Percentiles rank a stretch among this genome's conserved stretches.
These are phyloP conservation scores for Andricus quercusramuli DNA, from an alignment of 2,888 invertebrate genomes.

Conservation along the genomic window DNA sequence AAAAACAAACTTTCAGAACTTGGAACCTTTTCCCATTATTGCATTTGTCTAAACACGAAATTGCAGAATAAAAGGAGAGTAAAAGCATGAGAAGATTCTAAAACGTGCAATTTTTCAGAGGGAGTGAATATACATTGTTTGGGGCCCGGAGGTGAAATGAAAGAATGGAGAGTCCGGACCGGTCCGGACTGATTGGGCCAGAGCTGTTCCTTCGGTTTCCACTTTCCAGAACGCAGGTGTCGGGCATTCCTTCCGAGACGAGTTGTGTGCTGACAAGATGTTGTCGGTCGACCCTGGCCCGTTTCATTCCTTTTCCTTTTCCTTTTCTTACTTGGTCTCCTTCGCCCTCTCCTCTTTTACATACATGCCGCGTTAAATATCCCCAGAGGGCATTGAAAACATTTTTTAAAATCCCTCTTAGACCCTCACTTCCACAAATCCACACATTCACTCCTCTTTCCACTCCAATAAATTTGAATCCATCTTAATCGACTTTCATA, in stretches of 20 bases:
- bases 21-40: not conserved
- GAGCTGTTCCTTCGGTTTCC: not conserved
- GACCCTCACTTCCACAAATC: not conserved
- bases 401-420: conserved; percentile 9
- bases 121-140: conserved; percentile 28
- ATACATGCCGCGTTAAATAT: conserved; percentile 37
- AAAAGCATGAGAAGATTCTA: not conserved
- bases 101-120: conserved; percentile 2
- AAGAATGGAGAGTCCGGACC: conserved; percentile 16
- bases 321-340: conserved; percentile 7
- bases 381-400: conserved; percentile 17
- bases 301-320: conserved; percentile 36
- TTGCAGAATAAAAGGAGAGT: not conserved
- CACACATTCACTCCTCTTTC: not conserved
- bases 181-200: not conserved
- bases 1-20: no score
- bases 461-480: not conserved
- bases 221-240: conserved; percentile 49
- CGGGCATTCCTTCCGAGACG: conserved; percentile 49
- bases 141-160: conserved; percentile 9
- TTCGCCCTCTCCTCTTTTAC: conserved; percentile 26
- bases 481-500: not conserved
- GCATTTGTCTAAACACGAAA: not conserved
- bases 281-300: conserved; percentile 40
- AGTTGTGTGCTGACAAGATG: conserved; percentile 49